These are phyloP conservation scores for Micronycteris hirsuta DNA, from an alignment of 2,113 vertebrate genomes.

Conservation along the genomic window DNA sequence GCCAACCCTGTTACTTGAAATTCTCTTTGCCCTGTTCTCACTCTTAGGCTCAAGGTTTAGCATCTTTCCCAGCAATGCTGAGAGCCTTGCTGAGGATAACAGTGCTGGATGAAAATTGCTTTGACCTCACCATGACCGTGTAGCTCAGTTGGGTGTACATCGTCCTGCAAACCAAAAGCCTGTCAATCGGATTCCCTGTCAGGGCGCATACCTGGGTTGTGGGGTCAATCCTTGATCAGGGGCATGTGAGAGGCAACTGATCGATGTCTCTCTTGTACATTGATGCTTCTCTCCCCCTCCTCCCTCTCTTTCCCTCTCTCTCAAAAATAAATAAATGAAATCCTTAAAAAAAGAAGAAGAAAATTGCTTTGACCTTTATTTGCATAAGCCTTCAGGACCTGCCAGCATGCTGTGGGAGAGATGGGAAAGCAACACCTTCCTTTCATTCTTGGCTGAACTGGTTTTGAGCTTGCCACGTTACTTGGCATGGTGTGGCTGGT, in stretches of 20 bases:
- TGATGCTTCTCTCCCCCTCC: too few relatives aligned
- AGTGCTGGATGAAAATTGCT: not conserved
- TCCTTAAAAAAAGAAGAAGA: not conserved
- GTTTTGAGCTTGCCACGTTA: not conserved
- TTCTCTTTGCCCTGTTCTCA: not conserved
- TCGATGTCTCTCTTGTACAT: too few relatives aligned
- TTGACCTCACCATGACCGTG: not conserved
- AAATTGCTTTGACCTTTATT: conserved; percentile 45
- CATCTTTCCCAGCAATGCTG: not conserved
- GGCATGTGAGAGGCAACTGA: too few relatives aligned
- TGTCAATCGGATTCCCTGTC: too few relatives aligned
- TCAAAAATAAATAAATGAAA: too few relatives aligned
- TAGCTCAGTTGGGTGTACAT: too few relatives aligned
- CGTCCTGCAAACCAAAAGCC: too few relatives aligned
- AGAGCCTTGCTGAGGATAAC: not conserved
- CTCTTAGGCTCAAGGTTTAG: not conserved
- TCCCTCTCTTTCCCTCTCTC: too few relatives aligned
- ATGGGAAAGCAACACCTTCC: not conserved
- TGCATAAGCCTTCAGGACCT: not conserved
- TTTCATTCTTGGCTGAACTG: not conserved
- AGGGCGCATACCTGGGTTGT: too few relatives aligned
- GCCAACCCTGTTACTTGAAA: not conserved
- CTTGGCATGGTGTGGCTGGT: not conserved
- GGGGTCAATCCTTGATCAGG: too few relatives aligned
- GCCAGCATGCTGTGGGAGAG: not conserved